Evolutionary conservation across 2,113 vertebrate species (phyloP), one percentile per base, ranked within the genome.

Genomic region (Cebidichthys violaceus): DNA sequence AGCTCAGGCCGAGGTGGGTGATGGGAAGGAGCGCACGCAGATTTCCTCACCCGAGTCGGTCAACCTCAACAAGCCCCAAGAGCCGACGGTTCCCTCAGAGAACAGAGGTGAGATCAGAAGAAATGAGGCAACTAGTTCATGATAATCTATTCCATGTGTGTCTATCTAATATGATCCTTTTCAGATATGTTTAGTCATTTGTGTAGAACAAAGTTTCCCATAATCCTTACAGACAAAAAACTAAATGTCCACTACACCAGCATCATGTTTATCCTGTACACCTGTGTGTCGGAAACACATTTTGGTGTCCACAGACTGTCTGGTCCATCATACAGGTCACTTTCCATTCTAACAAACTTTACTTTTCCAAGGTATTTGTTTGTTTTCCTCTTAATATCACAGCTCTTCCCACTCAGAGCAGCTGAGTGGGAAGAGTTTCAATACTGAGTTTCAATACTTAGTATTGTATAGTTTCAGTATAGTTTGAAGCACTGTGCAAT

Each of bases 1-100:
- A 50, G 29, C 59, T 75, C 75, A 91, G 24, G 81, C 82, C 6
- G 92, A 93, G 24, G 31, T 70, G 13, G 95, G 93, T 37, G 93
- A 94, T 75, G 91, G 86, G 75, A 91, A 93, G 67, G 96, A 96
- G n/a, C 96, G 96, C 92, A 95, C 96, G 67, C 96, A 97, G 78
- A 95, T 98, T 39, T 92, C 94, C 17, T 92, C 96, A 3, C 54
- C 79, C 57, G 95, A 96, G 75, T 95, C 96, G 9, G 89, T 96
- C 92, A 95, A 95, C 87, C 93, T 96, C 31, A 94, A 47, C 54
- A 89, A 93, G 22, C 95, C 96, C 79, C 96, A 95, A 75, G 96
- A 95, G 11, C 94, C 93, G 0, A 91, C 94, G 11, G 89, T 95
- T 50, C 92, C 94, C 68, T 92, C 96, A 0, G 94, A 93, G 6